Percentiles rank a stretch among this genome's conserved stretches.
phyloP scores from a whole-genome alignment of 2,113 vertebrate genomes.

The Oryzias javanicus region DNA sequence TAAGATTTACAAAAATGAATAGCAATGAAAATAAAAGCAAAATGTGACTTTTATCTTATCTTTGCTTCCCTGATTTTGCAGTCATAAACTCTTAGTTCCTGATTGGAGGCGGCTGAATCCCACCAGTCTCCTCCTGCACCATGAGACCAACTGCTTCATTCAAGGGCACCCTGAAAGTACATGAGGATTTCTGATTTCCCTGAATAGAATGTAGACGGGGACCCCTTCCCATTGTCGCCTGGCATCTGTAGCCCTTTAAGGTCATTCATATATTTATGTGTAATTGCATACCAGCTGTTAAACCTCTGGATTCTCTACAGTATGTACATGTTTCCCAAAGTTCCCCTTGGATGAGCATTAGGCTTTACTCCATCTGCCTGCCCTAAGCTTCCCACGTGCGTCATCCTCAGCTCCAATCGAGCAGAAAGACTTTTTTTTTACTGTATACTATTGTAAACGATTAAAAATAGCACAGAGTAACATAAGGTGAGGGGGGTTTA shows the following conservation, averaged over 20 bases:
- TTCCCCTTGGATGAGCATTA: conserved; percentile 69
- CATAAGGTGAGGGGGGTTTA: conserved; percentile 1
- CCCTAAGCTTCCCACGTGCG: conserved; percentile 57
- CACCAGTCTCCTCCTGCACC: conserved; percentile 24
- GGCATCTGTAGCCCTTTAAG: conserved; percentile 28
- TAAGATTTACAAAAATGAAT: too few species aligned
- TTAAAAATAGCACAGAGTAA: conserved; percentile 55
- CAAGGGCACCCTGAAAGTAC: conserved; percentile 58
- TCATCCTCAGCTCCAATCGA: conserved; percentile 54
- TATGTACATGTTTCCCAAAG: conserved; percentile 53
- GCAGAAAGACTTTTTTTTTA: conserved; percentile 60
- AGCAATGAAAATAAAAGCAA: too few species aligned
- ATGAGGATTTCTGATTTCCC: conserved; percentile 7
- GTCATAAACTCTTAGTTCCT: conserved; percentile 56
- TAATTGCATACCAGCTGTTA: conserved; percentile 26
- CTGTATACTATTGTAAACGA: conserved; percentile 67
- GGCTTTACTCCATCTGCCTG: conserved; percentile 67
- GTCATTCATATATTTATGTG: conserved; percentile 11
- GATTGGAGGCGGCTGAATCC: conserved; percentile 63
- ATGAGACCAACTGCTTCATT: conserved; percentile 28
- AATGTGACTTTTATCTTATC: too few species aligned
- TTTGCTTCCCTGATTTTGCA: conserved; percentile 26
- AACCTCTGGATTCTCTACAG: conserved; percentile 34
- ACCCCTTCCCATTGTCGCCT: conserved; percentile 18
- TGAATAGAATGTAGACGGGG: conserved; percentile 29